These are phyloP conservation scores for Clitarchus hookeri DNA, from an alignment of 2,888 invertebrate species.

Conservation along the genomic window DNA sequence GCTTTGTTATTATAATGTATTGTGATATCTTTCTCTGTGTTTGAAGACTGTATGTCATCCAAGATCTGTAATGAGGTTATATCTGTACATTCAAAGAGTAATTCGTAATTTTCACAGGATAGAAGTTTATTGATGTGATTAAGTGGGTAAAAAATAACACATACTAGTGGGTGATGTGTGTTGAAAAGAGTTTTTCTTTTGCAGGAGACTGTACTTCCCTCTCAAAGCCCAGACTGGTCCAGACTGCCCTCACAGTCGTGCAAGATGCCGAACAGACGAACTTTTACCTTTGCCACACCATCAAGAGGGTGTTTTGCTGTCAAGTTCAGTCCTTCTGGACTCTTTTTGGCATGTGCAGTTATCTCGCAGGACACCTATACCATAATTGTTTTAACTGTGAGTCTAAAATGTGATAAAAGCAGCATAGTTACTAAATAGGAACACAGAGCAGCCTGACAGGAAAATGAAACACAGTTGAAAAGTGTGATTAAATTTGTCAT, in stretches of 20 bases:
- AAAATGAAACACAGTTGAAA: no score
- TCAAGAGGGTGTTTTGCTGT: slow-evolving; percentile 58
- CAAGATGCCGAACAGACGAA: slow-evolving; percentile 62
- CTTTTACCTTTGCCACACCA: slow-evolving; percentile 53
- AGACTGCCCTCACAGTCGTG: slow-evolving; percentile 62
- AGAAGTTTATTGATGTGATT: no score
- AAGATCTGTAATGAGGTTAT: neutral
- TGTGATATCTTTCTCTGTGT: no score
- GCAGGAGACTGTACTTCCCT: neutral
- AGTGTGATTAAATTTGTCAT: no score
- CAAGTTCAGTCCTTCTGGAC: slow-evolving; percentile 59
- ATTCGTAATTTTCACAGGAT: no score
- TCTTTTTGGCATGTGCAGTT: slow-evolving; percentile 60
- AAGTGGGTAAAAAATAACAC: no score
- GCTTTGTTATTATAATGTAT: no score
- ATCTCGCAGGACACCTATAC: slow-evolving; percentile 57
- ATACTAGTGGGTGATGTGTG: neutral
- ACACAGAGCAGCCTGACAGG: no score
- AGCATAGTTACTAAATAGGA: neutral
- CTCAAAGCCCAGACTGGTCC: slow-evolving; percentile 53
- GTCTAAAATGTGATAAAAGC: slow-evolving; percentile 31
- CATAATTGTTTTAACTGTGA: slow-evolving; percentile 60
- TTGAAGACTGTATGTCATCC: no score
- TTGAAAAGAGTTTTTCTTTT: neutral
- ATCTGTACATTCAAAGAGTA: no score